These are phyloP conservation scores for Volucella zonaria DNA, from an alignment of 2,888 invertebrate species.

Conservation along the genomic window DNA sequence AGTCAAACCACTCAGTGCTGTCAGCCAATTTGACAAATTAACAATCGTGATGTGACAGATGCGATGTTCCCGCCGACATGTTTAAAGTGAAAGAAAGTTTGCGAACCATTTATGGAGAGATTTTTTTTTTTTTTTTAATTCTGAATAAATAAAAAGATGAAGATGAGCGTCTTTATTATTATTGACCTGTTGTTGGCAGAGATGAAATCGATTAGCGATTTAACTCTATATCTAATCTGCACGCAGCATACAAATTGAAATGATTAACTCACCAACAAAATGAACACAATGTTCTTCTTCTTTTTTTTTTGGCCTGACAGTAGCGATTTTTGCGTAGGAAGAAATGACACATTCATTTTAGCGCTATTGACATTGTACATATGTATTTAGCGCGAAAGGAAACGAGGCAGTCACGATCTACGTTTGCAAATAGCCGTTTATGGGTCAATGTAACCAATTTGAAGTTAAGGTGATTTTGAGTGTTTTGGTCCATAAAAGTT, in stretches of 20 bases:
- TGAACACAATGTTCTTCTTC: constrained; percentile 32
- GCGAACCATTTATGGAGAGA: constrained; percentile 36
- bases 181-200: not conserved
- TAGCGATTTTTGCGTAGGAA: constrained; percentile 19
- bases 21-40: constrained; percentile 4
- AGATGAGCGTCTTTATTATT: constrained; percentile 2
- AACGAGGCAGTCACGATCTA: not conserved
- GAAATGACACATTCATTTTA: constrained; percentile 39
- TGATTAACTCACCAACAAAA: constrained; percentile 31
- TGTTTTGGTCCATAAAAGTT: not conserved
- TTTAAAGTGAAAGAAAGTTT: constrained; percentile 45
- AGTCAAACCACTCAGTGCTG: not conserved
- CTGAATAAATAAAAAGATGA: constrained; percentile 31
- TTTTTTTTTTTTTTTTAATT: constrained; percentile 10
- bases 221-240: not conserved
- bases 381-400: constrained; percentile 23
- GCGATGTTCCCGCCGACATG: constrained; percentile 7
- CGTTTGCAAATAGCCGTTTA: not conserved
- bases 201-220: constrained; percentile 43
- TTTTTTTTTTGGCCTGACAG: not conserved
- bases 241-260: not conserved
- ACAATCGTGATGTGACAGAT: constrained; percentile 32
- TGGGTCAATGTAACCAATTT: constrained; percentile 44
- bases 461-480: not conserved
- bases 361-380: constrained; percentile 12